These are phyloP conservation scores for Cydia pomonella DNA, from an alignment of 1,140 invertebrate species.

Conservation along the genomic window DNA sequence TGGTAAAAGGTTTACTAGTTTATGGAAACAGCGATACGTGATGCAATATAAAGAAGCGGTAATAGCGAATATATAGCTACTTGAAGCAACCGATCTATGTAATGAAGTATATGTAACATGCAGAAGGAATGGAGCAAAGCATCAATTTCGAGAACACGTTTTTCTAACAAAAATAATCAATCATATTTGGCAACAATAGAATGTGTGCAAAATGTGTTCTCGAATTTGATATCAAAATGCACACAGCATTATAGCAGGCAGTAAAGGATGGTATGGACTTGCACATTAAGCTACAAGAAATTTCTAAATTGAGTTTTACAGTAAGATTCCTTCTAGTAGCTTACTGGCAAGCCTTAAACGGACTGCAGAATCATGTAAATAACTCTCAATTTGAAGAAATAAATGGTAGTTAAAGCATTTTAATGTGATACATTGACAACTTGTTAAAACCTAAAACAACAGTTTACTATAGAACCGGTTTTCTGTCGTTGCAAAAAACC, in stretches of 20 bases:
- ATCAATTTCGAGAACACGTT: conserved; percentile 39
- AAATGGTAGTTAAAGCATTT: background rate
- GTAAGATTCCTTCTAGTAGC: conserved; percentile 4
- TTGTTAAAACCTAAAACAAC: too few species aligned
- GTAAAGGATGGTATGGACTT: conserved; percentile 3
- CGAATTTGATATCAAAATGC: background rate
- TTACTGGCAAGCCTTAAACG: background rate
- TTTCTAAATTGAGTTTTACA: background rate
- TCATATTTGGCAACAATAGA: background rate
- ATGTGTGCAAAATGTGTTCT: background rate
- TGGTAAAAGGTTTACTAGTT: conserved; percentile 28
- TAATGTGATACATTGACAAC: too few species aligned
- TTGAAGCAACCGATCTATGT: conserved; percentile 16
- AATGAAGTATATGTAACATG: conserved; percentile 41
- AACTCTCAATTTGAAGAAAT: conserved; percentile 17
- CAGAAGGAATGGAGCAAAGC: conserved; percentile 42
- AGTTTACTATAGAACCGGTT: too few species aligned
- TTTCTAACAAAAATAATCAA: conserved; percentile 30
- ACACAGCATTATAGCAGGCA: background rate
- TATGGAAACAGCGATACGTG: conserved; percentile 34
- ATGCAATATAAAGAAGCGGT: conserved; percentile 20
- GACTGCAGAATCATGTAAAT: conserved; percentile 11
- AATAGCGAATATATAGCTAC: conserved; percentile 14
- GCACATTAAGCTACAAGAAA: conserved; percentile 1
- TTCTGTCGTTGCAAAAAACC: too few species aligned